Evolutionary conservation across 92 coral and sea anemone species (phyloP).

Genomic region (Porites lobata): DNA sequence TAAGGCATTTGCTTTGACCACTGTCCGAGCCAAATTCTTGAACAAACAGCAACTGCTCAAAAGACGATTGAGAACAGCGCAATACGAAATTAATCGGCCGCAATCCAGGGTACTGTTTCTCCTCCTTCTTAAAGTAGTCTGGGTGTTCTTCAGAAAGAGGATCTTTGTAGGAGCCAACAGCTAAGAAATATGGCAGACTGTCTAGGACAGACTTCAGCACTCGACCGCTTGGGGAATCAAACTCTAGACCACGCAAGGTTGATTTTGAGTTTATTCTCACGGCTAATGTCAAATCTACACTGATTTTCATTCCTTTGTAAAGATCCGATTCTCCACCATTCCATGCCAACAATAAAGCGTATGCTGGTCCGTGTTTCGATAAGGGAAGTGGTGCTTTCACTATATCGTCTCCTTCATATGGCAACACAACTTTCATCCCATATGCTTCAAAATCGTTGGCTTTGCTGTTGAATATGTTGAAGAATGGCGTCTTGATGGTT

Average conservation of each 20-base stretch:
- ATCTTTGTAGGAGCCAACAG: slow-evolving; percentile 14
- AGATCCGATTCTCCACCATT: neutral
- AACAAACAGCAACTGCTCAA: slow-evolving; percentile 15
- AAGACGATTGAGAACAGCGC: slow-evolving; percentile 20
- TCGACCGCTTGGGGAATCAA: neutral
- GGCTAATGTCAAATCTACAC: slow-evolving; percentile 49
- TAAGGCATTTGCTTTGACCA: slow-evolving; percentile 1
- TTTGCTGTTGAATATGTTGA: neutral
- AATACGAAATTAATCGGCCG: neutral
- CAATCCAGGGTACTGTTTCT: neutral
- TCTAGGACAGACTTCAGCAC: neutral
- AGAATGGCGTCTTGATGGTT: slow-evolving; percentile 33
- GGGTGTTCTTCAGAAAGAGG: neutral
- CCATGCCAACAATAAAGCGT: slow-evolving; percentile 31
- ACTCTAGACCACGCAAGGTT: neutral
- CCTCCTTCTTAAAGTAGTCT: neutral
- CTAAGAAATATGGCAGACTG: slow-evolving; percentile 12
- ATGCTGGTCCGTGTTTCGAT: slow-evolving; percentile 36
- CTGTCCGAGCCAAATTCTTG: slow-evolving; percentile 32
- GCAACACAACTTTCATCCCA: slow-evolving; percentile 25
- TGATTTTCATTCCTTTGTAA: slow-evolving; percentile 26
- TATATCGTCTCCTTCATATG: neutral
- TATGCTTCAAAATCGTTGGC: slow-evolving; percentile 34
- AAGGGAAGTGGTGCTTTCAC: neutral
- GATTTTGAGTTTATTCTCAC: slow-evolving; percentile 39